Base-by-base conservation (phyloP, 2,797 vertebrate genomes). In the Limnodromus scolopaceus region DNA sequence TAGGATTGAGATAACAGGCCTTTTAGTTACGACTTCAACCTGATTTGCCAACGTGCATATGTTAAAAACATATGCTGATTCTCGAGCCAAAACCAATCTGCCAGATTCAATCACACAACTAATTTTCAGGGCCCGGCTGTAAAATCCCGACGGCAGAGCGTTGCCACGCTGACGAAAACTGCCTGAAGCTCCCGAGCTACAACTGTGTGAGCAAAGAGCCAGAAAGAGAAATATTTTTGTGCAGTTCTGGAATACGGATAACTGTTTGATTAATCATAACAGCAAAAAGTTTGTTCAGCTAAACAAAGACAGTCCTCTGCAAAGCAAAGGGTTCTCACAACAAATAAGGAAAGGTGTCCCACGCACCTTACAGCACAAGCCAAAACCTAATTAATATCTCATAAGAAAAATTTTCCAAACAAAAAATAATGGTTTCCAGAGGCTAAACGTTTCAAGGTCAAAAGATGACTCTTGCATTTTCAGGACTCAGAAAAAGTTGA, bases 41-140 rank as follows among this genome's bases (percentile, higher is more conserved):
- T 91, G 74, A 89, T 92, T 89, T 93, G 89, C 91, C 92, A 96
- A 76, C 1, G 4, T 48, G 84, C 76, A 46, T 78, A 85, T 89
- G 93, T 69, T 93, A n/a, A 76, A 95, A 91, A 66, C 91, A 93
- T 54, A 84, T 30, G 88, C 55, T 68, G 83, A n/a, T 63, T 78
- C 68, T 63, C 34, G 6, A 87, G 90, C 92, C 92, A 89, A 94
- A 84, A 4, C 71, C 91, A 72, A 94, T 20, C 48, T 93, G 91
- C 88, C 95, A 96, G 78, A 86, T 58, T 88, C 81, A 94, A 89
- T 75, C 51, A 23, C 10, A 70, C 63, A n/a, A 23, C 66, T 78
- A 10, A 38, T 87, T 93, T 79, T 81, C 61, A 87, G 77, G 36
- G 72, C 72, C 55, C 69, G 32, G 49, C 8, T 83, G 76, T 78